Evolutionary conservation across 2,888 invertebrate species (phyloP).

Genomic region (Tipula confusa): DNA sequence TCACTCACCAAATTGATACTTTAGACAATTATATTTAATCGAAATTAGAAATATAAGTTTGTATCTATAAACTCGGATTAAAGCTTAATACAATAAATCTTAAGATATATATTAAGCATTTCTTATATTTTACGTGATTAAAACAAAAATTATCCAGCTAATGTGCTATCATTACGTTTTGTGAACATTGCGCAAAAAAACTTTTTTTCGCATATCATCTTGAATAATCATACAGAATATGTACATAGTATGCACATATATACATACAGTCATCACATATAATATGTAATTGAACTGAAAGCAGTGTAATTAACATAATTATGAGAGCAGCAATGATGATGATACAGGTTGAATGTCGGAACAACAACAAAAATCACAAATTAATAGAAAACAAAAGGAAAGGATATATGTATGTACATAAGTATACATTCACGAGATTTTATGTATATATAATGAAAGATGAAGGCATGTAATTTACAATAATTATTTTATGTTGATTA

Average conservation of each 20-base stretch:
- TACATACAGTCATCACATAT: background rate
- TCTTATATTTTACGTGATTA: background rate
- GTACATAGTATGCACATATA: background rate
- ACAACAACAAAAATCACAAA: background rate
- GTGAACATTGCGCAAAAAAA: background rate
- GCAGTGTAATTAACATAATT: constrained; percentile 14
- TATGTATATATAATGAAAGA: background rate
- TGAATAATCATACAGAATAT: background rate
- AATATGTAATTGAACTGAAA: background rate
- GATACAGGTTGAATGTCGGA: background rate
- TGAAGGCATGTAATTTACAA: background rate
- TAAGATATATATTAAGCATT: no score
- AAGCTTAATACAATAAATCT: background rate
- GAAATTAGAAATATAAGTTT: background rate
- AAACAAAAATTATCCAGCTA: background rate
- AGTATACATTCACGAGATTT: background rate
- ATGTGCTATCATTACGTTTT: background rate
- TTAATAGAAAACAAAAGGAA: background rate
- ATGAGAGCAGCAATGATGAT: background rate
- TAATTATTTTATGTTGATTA: background rate
- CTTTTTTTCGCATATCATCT: background rate
- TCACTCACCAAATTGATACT: background rate
- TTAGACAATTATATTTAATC: background rate
- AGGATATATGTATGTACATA: background rate
- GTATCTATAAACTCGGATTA: no score